Percentiles rank a stretch among this genome's conserved stretches.
Evolutionary conservation across 2,888 invertebrate species (phyloP).

Genomic region (Autographa gamma): DNA sequence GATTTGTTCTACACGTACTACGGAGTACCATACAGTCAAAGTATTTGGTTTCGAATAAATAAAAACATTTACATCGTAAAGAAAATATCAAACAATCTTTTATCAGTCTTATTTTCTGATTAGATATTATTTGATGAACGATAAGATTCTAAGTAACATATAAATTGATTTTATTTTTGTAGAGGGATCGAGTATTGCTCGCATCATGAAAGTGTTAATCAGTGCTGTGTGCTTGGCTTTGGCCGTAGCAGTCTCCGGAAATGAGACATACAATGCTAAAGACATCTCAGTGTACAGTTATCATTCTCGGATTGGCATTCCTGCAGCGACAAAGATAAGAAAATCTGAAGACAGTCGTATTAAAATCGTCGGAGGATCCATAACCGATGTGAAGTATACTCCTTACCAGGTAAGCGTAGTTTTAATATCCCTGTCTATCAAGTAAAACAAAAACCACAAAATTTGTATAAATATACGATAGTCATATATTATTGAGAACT

Average conservation of each 20-base stretch:
- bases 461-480: no score
- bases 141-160: constrained; percentile 40
- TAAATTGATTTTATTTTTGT: constrained; percentile 10
- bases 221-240: constrained; percentile 25
- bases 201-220: constrained; percentile 39
- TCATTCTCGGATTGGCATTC: constrained; percentile 66
- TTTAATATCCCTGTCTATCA: no score
- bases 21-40: neutral
- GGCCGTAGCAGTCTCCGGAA: constrained; percentile 18
- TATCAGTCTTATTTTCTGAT: constrained; percentile 19
- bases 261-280: constrained; percentile 3
- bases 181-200: constrained; percentile 13
- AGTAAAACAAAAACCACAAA: no score
- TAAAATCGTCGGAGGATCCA: constrained; percentile 71
- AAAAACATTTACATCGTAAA: neutral
- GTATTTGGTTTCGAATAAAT: neutral
- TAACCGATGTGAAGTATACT: constrained; percentile 63
- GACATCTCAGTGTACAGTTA: constrained; percentile 22
- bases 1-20: neutral
- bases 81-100: neutral
- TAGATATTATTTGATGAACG: constrained; percentile 23
- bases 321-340: constrained; percentile 63
- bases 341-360: constrained; percentile 57
- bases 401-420: constrained; percentile 71
- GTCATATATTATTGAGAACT: no score